phyloP scores from a whole-genome alignment of 2,113 vertebrate species.

The Menura novaehollandiae region DNA sequence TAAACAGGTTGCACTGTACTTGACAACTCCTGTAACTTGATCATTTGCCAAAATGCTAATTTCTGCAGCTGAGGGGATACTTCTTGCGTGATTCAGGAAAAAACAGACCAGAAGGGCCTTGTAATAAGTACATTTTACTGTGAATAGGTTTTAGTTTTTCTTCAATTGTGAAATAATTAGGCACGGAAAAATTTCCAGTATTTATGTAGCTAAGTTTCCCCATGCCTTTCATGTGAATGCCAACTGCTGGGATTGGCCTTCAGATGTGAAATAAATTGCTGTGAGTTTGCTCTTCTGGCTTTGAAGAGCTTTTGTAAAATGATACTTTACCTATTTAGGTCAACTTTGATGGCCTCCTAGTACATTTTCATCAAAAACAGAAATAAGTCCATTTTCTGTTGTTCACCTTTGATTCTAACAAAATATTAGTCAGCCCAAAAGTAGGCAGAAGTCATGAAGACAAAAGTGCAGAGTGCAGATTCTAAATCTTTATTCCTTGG shows the following conservation, averaged over 20 bases:
- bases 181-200: not conserved
- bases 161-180: conserved; percentile 10
- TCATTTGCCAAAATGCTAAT: conserved; percentile 66
- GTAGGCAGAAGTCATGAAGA: not conserved
- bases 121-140: conserved; percentile 46
- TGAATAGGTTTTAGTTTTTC: not conserved
- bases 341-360: not conserved
- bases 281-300: not conserved
- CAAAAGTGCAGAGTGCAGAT: not conserved
- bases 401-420: not conserved
- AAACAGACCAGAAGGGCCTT: conserved; percentile 43
- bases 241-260: not conserved
- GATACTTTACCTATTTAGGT: not conserved
- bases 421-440: not conserved
- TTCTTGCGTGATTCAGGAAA: conserved; percentile 30
- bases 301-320: conserved; percentile 38
- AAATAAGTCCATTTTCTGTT: not conserved
- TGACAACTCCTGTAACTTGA: conserved; percentile 38
- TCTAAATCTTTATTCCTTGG: not conserved
- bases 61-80: conserved; percentile 52
- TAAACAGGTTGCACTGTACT: conserved; percentile 46
- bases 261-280: conserved; percentile 21
- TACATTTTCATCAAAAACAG: not conserved
- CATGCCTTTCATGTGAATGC: not conserved
- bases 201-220: conserved; percentile 33